Percentiles rank a stretch among this genome's conserved stretches.
phyloP scores from a whole-genome alignment of 2,888 invertebrate genomes.

The Pseudococcus longispinus region DNA sequence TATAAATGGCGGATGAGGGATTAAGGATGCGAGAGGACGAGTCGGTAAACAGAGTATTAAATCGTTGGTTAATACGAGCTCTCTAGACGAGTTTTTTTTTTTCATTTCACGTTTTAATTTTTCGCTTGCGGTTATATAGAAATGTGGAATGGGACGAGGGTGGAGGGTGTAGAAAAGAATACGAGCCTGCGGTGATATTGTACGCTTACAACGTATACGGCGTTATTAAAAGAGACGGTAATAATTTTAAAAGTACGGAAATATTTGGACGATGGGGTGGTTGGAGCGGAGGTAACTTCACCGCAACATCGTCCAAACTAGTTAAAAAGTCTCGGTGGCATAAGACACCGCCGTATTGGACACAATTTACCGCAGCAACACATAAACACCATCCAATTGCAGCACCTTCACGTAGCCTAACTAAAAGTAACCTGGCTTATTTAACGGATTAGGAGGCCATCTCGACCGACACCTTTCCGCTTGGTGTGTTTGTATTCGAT shows the following conservation, averaged over 20 bases:
- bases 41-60: neutral
- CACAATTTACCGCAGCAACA: neutral
- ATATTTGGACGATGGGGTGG: neutral
- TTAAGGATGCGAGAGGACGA: neutral
- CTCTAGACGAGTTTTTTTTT: neutral
- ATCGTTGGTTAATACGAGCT: neutral
- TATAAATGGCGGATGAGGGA: no score
- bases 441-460: slow-evolving; percentile 12
- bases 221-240: neutral
- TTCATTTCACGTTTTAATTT: neutral
- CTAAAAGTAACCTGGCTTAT: slow-evolving; percentile 1
- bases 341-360: no score
- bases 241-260: neutral
- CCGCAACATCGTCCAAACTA: neutral
- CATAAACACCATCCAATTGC: neutral
- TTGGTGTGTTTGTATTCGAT: neutral
- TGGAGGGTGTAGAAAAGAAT: neutral
- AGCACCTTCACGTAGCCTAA: neutral
- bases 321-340: no score
- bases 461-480: neutral
- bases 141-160: neutral
- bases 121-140: neutral
- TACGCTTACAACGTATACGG: neutral
- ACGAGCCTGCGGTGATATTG: neutral
- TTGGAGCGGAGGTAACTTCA: neutral